Base-by-base conservation (phyloP, 2,797 vertebrate species). In the Notamacropus eugenii region DNA sequence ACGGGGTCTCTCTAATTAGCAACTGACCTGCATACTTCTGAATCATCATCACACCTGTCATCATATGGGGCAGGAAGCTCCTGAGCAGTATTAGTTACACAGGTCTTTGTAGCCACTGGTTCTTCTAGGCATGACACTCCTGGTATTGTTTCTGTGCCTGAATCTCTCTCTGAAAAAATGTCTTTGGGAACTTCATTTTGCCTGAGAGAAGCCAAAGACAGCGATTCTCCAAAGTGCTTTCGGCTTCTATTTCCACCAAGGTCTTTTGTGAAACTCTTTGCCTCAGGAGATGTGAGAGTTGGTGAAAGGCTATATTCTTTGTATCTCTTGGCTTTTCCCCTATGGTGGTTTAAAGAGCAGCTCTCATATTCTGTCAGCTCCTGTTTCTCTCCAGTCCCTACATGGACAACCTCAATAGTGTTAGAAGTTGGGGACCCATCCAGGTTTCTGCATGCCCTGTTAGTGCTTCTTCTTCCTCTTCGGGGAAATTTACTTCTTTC, bases 1-100 rank as follows among this genome's bases (percentile, higher is more conserved):
- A 0, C 55, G 34, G 91, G 90, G 91, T 93, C 55, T 97, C 97
- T 97, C 95, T 97, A 91, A 93, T 67, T 19, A 98, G 93, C 54
- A 96, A 99, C 99, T 99, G 97, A 99, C 99, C 99, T 99, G 99
- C 99, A 99, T 90, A 99, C 98, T 98, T 99, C 99, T 97, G 99
- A 97, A 98, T 99, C 99, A 97, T 99, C 99, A 95, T 99, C 99
- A 95, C 99, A 99, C 97, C 95, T 98, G 46, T 98, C 98, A 95
- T 98, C 97, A 96, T 91, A 97, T 93, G 97, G 95, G 91, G 98
- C 98, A 97, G 98, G 98, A 96, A 95, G 93, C 97, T 98, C 98
- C 95, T 95, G 98, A n/a, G 58, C 74, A n/a, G 95, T 92, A 22
- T 91, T 93, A 31, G 93, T 97, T 95, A 96, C 96, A 93, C 11